These are phyloP conservation scores for Serranochromis macrocephalus DNA, from an alignment of 2,113 vertebrate species.

Conservation along the genomic window DNA sequence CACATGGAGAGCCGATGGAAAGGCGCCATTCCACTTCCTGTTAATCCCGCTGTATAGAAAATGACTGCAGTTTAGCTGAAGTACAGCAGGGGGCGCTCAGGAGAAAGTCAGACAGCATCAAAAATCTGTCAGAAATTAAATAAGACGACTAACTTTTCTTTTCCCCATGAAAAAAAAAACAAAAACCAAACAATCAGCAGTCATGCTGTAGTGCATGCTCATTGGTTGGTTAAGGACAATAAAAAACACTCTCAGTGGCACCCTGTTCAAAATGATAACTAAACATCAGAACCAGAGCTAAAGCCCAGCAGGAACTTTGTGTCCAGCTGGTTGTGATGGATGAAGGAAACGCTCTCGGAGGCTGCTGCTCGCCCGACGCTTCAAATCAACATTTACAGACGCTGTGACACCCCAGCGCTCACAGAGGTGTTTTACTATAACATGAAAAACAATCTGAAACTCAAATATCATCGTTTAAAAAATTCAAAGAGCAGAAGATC, in stretches of 20 bases:
- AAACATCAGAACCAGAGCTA: neutral
- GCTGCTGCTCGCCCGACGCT: neutral
- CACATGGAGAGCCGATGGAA: neutral
- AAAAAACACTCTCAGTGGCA: neutral
- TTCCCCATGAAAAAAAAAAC: neutral
- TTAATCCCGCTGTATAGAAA: neutral
- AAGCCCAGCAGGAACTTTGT: accelerated
- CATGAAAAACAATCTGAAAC: neutral
- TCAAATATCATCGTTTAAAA: neutral
- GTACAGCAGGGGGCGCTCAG: neutral
- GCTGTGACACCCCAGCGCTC: accelerated
- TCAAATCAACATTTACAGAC: accelerated
- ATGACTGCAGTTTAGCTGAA: neutral
- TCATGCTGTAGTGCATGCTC: neutral
- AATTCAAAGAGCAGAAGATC: neutral
- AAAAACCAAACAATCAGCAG: neutral
- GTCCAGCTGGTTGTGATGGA: neutral
- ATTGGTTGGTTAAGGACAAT: neutral
- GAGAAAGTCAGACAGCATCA: neutral
- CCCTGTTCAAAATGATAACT: neutral
- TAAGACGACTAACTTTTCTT: neutral
- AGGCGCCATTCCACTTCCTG: neutral
- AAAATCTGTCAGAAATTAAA: neutral
- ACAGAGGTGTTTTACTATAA: neutral
- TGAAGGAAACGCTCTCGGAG: neutral